Evolutionary conservation across 2,113 vertebrate species (phyloP).

Genomic region (Centropus bengalensis): DNA sequence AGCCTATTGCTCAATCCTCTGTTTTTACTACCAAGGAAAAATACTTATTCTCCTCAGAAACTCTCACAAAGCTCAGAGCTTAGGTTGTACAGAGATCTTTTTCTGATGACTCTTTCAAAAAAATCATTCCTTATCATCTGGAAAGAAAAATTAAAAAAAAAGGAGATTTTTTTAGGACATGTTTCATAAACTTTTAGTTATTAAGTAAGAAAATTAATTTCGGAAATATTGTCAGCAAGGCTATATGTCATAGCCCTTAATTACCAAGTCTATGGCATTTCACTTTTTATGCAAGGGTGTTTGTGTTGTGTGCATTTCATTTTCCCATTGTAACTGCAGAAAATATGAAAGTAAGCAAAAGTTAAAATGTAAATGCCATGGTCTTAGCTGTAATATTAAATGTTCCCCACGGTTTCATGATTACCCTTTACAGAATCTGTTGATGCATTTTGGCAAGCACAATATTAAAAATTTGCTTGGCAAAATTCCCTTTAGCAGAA

Average conservation of each 20-base stretch:
- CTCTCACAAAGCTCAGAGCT: not conserved
- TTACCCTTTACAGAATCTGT: conserved; percentile 68
- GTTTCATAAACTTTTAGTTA: not conserved
- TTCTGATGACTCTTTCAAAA: not conserved
- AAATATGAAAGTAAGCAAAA: conserved; percentile 62
- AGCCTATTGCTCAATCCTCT: not conserved
- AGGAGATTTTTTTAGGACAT: not conserved
- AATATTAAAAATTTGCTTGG: conserved; percentile 69
- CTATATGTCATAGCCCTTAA: too few species aligned
- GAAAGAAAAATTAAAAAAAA: not conserved
- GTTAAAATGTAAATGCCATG: conserved; percentile 69
- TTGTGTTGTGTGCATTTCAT: conserved; percentile 58
- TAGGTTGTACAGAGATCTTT: not conserved
- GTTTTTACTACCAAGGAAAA: not conserved
- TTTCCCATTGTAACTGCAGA: conserved; percentile 58
- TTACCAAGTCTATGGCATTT: conserved; percentile 30
- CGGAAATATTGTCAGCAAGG: not conserved
- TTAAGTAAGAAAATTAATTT: not conserved
- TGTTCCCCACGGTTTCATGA: conserved; percentile 58
- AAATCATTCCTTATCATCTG: not conserved
- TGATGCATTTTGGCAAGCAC: conserved; percentile 67
- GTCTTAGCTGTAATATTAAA: conserved; percentile 70
- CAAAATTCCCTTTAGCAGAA: conserved; percentile 57
- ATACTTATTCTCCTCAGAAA: not conserved
- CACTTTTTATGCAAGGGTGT: not conserved